Percentiles rank a stretch among this genome's conserved stretches.
Conservation (phyloP, 2,888 invertebrate species). For the Chrysolina haemoptera region DNA sequence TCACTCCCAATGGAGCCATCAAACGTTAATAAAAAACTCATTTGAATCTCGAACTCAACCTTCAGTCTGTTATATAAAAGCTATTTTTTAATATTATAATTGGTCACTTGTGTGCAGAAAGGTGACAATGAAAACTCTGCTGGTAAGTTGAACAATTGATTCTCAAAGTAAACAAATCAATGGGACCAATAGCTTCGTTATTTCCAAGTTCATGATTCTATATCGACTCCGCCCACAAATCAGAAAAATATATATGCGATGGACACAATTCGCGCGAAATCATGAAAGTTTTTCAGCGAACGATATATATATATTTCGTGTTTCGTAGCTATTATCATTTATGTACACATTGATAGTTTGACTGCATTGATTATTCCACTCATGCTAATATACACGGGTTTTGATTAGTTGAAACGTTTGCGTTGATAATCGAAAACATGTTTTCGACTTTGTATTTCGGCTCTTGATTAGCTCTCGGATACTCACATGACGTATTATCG, state of each 20-base stretch:
- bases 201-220: background rate
- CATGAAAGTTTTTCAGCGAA: background rate
- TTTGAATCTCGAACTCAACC: constrained; percentile 34
- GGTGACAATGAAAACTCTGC: constrained; percentile 42
- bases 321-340: too few species aligned
- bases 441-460: too few species aligned
- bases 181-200: too few species aligned
- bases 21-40: constrained; percentile 4
- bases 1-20: constrained; percentile 1
- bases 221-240: background rate
- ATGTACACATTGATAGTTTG: too few species aligned
- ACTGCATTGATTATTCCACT: too few species aligned
- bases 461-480: too few species aligned
- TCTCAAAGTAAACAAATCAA: too few species aligned
- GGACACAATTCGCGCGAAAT: background rate
- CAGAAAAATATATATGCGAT: background rate
- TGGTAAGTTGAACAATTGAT: constrained; percentile 39
- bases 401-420: too few species aligned
- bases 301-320: too few species aligned
- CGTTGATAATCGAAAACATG: too few species aligned
- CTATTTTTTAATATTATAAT: constrained; percentile 34
- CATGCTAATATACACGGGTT: too few species aligned
- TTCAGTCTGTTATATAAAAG: constrained; percentile 42
- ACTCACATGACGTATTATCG: too few species aligned
- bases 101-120: constrained; percentile 32